A percentile compares a stretch with the other conserved stretches of the same genome.
phyloP scores from a whole-genome alignment of 2,113 vertebrate genomes.

The Synchiropus splendidus region DNA sequence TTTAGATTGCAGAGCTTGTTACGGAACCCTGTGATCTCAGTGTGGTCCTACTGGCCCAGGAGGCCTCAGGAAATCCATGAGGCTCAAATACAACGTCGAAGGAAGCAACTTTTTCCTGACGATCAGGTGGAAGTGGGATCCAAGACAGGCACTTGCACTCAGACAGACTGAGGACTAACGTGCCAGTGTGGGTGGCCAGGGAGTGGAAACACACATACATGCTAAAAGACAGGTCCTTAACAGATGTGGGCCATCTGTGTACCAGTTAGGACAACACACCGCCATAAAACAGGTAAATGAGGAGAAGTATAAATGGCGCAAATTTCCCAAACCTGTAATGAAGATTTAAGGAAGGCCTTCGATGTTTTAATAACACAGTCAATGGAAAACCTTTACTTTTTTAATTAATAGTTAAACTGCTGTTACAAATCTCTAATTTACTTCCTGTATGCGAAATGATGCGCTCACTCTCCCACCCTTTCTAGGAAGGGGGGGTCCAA shows the following conservation, averaged over 20 bases:
- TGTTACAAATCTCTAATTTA: conserved; percentile 27
- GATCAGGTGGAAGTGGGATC: conserved; percentile 38
- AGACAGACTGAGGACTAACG: neutral
- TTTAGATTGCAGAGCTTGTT: neutral
- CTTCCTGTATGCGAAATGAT: too few relatives aligned
- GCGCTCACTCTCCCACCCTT: too few relatives aligned
- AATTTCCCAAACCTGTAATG: conserved; percentile 5
- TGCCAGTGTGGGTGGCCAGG: conserved; percentile 7
- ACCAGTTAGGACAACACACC: conserved; percentile 2
- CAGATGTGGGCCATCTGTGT: conserved; percentile 37
- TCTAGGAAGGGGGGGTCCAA: conserved; percentile 15
- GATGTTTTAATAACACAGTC: conserved; percentile 7
- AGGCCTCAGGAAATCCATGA: conserved; percentile 53
- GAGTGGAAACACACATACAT: conserved; percentile 2
- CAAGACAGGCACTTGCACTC: conserved; percentile 4
- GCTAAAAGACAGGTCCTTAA: conserved; percentile 4
- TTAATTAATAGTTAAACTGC: conserved; percentile 32
- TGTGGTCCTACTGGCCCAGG: conserved; percentile 26
- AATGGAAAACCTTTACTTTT: conserved; percentile 4
- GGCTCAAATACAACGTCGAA: conserved; percentile 28
- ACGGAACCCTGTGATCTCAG: conserved; percentile 42
- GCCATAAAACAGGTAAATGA: conserved; percentile 10
- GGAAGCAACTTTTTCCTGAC: conserved; percentile 51
- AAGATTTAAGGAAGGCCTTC: neutral
- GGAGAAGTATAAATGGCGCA: conserved; percentile 1